Evolutionary conservation across 2,888 invertebrate species (phyloP), one percentile per base, ranked within the genome.

Genomic region (Steromphala cineraria): DNA sequence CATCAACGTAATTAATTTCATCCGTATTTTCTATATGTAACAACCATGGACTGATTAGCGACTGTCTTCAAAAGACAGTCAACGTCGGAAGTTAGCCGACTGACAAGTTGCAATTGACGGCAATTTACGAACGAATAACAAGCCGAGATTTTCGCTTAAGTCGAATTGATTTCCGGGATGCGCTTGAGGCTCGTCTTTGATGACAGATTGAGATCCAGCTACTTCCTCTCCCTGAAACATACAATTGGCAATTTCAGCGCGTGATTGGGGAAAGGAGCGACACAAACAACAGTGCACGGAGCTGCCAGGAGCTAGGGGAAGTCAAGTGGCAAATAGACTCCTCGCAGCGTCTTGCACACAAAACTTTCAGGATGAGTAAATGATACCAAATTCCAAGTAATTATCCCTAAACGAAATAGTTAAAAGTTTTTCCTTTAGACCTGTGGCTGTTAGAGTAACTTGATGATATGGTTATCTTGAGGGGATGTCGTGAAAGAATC

Each of bases 121-220:
- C 62, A 78, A 78, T 53, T 78, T 78, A 78, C 78, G 52, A 36
- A 56, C 53, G 78, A 78, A 78, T 78, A 78, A 78, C 56, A 62
- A 78, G 36, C 62, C 62, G 78, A 62, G 36, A 62, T 55, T 78
- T 78, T 78, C 62, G 55, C 75, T 75, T 75, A 75, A 75, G 75
- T 52, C 75, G 75, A 75, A 75, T 75, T 52, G 75, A 75, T 75
- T 75, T 75, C 75, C 75, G 52, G 75, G 52, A 52, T 75, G 15
- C 40, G 75, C 75, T 28, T 24, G 24, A 28, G 62, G 62, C 62
- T 28, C 28, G 62, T 62, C 62, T 62, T 62, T 62, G 62, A 62
- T 62, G 62, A 62, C 62, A 62, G 62, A 62, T 62, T 28, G 62
- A 62, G 62, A 62, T 62, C 62, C 24, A 0, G 15, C 62, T 28